Evolutionary conservation across 2,113 vertebrate species (phyloP), one percentile per base, ranked within the genome.

Genomic region (Hipposideros armiger): DNA sequence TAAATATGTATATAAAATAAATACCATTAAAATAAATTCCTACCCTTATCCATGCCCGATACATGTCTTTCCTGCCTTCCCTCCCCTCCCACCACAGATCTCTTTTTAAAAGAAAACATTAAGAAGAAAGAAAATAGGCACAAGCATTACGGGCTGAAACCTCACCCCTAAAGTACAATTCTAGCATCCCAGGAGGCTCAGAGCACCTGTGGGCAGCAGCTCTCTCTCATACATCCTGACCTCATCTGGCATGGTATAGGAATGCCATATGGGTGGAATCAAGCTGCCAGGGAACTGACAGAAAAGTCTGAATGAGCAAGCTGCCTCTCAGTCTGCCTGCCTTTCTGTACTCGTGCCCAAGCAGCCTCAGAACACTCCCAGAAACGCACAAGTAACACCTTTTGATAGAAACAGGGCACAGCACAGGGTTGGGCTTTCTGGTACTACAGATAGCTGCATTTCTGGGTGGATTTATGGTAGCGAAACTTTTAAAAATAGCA

Each of bases 401-500:
- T 93, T 47, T 36, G 50, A 69, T 42, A 95, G 89, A 92, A 92
- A 82, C 4, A 52, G 28, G 77, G 69, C 52, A 64, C 40, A 52
- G 58, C 58, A 73, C 0, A 81, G 56, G 6, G 76, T 1, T 91
- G 56, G 84, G 93, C 91, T 98, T 98, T 91, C 95, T 88, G 92
- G 95, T 92, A 81, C 87, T 81, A 82, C 0, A 95, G 87, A 90
- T 45, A 96, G 88, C 40, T n/a, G 66, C 32, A 50, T 91, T 97
- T 93, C 93, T 87, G 90, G 81, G 87, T 94, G 89, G 90, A 67
- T 69, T 92, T 89, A 96, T 64, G 67, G 82, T 91, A 97, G 95
- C 95, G 26, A 90, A 98, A 94, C 89, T 87, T n/a, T 90, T 97
- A 85, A 69, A 92, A 96, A 93, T 7, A 96, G 73, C 94, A 96